A percentile compares a stretch with the other conserved stretches of the same genome.
phyloP scores from a whole-genome alignment of 2,888 invertebrate species.

The Andricus curvator region DNA sequence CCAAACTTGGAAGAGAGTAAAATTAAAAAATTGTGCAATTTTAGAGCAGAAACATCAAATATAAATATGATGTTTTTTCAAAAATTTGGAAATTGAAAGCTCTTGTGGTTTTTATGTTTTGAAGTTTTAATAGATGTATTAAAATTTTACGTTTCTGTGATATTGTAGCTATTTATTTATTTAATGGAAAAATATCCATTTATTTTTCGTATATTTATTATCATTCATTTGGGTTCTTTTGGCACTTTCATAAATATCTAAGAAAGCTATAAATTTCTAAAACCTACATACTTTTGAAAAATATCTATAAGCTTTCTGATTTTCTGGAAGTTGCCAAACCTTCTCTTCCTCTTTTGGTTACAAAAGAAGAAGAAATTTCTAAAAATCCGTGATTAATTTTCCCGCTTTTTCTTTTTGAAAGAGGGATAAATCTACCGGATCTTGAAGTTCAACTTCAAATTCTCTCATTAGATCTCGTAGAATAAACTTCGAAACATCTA shows the following conservation, averaged over 20 bases:
- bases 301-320: background rate
- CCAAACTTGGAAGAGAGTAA: background rate
- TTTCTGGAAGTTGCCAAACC: background rate
- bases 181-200: background rate
- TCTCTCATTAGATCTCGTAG: too few species aligned
- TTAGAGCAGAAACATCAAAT: too few species aligned
- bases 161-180: background rate
- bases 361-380: background rate
- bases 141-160: background rate
- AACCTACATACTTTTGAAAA: background rate
- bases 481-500: background rate
- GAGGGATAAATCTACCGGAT: background rate
- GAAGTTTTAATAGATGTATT: background rate
- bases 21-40: too few species aligned
- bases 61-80: too few species aligned
- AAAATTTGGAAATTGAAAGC: too few species aligned
- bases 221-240: background rate
- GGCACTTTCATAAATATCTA: conserved; percentile 2
- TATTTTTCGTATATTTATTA: background rate
- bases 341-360: background rate
- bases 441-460: background rate
- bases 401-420: background rate
- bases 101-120: too few species aligned
- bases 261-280: background rate
- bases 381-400: background rate